phyloP scores from a whole-genome alignment of 2,797 vertebrate species.

The Pteronotus mesoamericanus region DNA sequence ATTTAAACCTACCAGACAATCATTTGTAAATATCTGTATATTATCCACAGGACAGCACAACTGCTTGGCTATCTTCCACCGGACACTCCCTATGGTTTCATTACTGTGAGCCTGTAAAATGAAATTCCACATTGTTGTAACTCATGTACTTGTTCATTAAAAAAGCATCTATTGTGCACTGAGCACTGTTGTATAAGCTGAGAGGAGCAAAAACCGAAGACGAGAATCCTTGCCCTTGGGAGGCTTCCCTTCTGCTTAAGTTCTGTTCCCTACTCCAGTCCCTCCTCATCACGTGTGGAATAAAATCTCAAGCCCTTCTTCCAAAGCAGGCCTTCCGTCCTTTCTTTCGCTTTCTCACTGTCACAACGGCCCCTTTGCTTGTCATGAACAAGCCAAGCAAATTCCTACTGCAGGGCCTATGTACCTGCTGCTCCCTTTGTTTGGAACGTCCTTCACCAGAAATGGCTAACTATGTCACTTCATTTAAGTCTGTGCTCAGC shows the following conservation, averaged over 20 bases:
- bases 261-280: not conserved
- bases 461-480: not conserved
- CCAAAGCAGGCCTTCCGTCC: not conserved
- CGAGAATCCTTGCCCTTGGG: not conserved
- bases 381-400: not conserved
- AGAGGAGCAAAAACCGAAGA: not conserved
- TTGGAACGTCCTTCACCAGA: not conserved
- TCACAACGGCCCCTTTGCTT: not conserved
- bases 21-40: constrained; percentile 98
- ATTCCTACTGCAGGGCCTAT: not conserved
- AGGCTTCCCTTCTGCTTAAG: not conserved
- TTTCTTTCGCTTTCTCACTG: not conserved
- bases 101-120: constrained; percentile 96
- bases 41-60: constrained; percentile 97
- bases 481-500: not conserved
- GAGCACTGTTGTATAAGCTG: not conserved
- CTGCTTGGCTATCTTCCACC: constrained; percentile 98
- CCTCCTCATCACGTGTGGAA: rapidly evolving
- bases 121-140: not conserved
- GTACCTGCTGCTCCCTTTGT: not conserved
- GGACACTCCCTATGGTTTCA: constrained; percentile 95
- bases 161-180: not conserved
- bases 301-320: not conserved
- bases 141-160: not conserved
- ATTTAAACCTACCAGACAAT: constrained; percentile 91